Conservation (phyloP, 2,888 invertebrate genomes). For the Orthosia incerta region DNA sequence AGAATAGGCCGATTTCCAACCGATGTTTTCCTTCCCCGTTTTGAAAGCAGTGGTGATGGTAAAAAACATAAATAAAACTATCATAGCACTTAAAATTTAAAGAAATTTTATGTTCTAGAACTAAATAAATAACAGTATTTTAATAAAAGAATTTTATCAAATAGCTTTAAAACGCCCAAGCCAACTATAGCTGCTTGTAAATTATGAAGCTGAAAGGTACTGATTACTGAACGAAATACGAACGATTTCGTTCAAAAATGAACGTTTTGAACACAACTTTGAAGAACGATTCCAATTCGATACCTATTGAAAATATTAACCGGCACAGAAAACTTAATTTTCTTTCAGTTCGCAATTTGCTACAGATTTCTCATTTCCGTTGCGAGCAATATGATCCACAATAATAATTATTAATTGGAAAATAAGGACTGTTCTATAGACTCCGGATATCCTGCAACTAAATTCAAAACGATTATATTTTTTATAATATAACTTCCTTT, state of each 20-base stretch:
- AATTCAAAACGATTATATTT: slow-evolving; percentile 2
- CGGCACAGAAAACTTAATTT: slow-evolving; percentile 10
- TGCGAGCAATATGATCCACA: slow-evolving; percentile 6
- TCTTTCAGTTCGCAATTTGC: slow-evolving; percentile 14
- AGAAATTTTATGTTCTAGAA: too few relatives aligned
- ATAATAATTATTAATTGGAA: slow-evolving; percentile 10
- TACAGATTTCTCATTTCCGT: slow-evolving; percentile 42
- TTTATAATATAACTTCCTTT: too few relatives aligned
- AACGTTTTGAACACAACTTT: slow-evolving; percentile 39
- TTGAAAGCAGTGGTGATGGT: too few relatives aligned
- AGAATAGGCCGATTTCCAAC: too few relatives aligned
- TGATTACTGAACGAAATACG: slow-evolving; percentile 22
- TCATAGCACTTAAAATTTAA: too few relatives aligned
- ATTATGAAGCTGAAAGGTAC: slow-evolving; percentile 25
- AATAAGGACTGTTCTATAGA: background rate
- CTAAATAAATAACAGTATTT: too few relatives aligned
- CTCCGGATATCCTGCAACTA: background rate
- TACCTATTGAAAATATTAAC: slow-evolving; percentile 35
- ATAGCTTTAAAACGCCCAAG: background rate
- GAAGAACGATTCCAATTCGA: slow-evolving; percentile 14
- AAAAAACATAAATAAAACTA: too few relatives aligned
- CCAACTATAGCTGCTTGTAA: background rate
- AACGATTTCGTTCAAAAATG: slow-evolving; percentile 20
- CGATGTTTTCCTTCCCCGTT: too few relatives aligned
- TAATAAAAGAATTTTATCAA: background rate